phyloP scores from a whole-genome alignment of 2,797 vertebrate species.

The Acipenser oxyrinchus region DNA sequence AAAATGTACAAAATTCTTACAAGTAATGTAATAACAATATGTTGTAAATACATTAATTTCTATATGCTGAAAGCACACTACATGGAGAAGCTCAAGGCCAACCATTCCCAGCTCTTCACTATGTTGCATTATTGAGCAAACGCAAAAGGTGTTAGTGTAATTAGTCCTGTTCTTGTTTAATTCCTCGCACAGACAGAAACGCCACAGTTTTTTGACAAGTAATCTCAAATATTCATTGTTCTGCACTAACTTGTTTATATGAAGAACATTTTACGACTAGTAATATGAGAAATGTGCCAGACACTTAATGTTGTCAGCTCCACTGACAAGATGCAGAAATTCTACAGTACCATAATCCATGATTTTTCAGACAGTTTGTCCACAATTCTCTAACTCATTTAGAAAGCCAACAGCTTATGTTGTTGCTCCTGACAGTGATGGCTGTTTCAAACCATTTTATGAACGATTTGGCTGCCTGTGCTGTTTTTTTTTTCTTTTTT shows the following conservation, averaged over 20 bases:
- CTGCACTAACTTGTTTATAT: constrained; percentile 26
- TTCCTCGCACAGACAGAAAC: too few species aligned
- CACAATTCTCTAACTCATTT: constrained; percentile 50
- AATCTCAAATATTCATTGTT: background rate
- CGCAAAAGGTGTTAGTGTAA: too few species aligned
- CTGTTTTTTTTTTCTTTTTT: constrained; percentile 25
- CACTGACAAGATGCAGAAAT: constrained; percentile 51
- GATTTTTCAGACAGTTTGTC: constrained; percentile 41
- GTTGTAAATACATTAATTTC: too few species aligned
- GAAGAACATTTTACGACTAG: constrained; percentile 32
- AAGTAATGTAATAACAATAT: too few species aligned
- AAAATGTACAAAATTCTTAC: constrained; percentile 8
- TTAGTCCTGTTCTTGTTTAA: too few species aligned
- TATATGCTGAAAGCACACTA: too few species aligned
- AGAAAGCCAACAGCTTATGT: constrained; percentile 42
- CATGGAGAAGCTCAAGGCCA: too few species aligned
- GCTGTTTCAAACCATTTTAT: constrained; percentile 64
- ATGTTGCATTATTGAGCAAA: too few species aligned
- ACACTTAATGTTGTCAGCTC: constrained; percentile 35
- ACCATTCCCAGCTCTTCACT: too few species aligned
- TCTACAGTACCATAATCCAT: constrained; percentile 47
- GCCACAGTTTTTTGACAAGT: background rate
- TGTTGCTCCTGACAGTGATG: constrained; percentile 64
- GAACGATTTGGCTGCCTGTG: constrained; percentile 46
- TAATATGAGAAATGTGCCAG: constrained; percentile 42